These are phyloP conservation scores for Naja naja DNA, from an alignment of 2,113 vertebrate species.

Conservation along the genomic window DNA sequence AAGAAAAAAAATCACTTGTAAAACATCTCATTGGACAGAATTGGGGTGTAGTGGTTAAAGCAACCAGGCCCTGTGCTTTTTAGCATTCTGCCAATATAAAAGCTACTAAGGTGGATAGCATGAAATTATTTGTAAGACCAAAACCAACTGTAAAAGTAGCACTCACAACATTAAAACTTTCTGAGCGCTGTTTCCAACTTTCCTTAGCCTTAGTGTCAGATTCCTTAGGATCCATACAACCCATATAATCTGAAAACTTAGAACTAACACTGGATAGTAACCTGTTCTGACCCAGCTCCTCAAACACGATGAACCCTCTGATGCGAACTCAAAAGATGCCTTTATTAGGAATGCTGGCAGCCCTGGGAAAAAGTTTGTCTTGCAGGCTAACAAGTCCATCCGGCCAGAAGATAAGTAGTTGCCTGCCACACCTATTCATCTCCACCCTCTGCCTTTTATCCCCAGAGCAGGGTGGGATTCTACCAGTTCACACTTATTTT, in stretches of 20 bases:
- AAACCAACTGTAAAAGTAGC: background rate
- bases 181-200: background rate
- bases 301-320: too few relatives aligned
- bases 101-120: background rate
- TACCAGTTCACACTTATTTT: too few relatives aligned
- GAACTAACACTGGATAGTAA: too few relatives aligned
- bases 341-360: too few relatives aligned
- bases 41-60: background rate
- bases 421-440: too few relatives aligned
- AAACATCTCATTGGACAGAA: background rate
- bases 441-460: too few relatives aligned
- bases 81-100: background rate
- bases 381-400: too few relatives aligned
- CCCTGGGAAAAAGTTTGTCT: too few relatives aligned
- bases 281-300: too few relatives aligned
- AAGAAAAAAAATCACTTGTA: background rate
- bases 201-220: background rate
- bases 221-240: background rate
- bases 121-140: background rate
- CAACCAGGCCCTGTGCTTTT: background rate
- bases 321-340: too few relatives aligned
- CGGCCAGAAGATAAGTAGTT: too few relatives aligned
- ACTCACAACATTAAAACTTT: background rate
- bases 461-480: too few relatives aligned
- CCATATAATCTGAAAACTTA: background rate